These are phyloP conservation scores for Nezara viridula DNA, from an alignment of 2,888 invertebrate genomes.

Conservation along the genomic window DNA sequence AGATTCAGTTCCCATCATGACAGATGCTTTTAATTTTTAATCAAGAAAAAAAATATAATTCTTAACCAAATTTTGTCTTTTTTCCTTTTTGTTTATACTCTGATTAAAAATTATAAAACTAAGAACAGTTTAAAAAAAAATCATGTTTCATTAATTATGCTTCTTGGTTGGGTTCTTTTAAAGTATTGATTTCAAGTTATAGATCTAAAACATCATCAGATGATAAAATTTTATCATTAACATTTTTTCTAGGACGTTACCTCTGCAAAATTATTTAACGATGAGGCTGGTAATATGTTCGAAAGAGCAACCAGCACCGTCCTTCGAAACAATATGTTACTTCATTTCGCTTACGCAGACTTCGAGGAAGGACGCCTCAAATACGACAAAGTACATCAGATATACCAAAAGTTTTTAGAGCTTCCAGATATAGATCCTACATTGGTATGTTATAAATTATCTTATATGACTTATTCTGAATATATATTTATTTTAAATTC, in stretches of 20 bases:
- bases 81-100: too few species aligned
- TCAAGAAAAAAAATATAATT: too few species aligned
- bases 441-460: conserved; percentile 75
- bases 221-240: not conserved
- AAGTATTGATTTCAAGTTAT: not conserved
- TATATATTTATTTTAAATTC: not conserved
- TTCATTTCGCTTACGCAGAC: conserved; percentile 99
- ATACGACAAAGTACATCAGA: conserved; percentile 95
- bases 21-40: too few species aligned
- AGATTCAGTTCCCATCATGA: too few species aligned
- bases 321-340: conserved; percentile 89
- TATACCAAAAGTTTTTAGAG: conserved; percentile 92
- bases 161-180: not conserved
- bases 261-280: conserved; percentile 91
- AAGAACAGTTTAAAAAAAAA: too few species aligned
- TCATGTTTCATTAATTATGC: not conserved
- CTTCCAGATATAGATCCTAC: conserved; percentile 95
- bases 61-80: too few species aligned
- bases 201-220: not conserved
- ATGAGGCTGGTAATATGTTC: conserved; percentile 95
- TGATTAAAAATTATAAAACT: too few species aligned
- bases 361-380: conserved; percentile 97
- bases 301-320: conserved; percentile 93
- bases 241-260: conserved; percentile 83
- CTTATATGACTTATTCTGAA: not conserved